Conservation (phyloP, 2,113 vertebrate species). For the Malurus cyaneus region DNA sequence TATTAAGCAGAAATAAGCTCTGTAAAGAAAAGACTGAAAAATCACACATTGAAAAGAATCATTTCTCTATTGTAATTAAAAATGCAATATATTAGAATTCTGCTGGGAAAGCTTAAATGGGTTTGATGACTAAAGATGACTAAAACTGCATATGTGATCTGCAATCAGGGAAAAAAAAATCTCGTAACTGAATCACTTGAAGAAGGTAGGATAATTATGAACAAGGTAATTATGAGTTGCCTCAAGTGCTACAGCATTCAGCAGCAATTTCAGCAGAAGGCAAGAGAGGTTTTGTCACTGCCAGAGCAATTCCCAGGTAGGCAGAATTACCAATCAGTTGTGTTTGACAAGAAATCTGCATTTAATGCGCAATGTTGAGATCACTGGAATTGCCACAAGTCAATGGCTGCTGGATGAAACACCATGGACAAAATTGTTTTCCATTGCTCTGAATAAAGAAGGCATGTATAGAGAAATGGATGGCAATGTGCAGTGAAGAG, state of each 20-base stretch:
- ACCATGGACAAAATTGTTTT: background rate
- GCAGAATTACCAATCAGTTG: background rate
- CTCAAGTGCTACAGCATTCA: background rate
- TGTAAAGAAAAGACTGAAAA: background rate
- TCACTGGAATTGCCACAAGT: background rate
- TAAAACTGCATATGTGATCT: background rate
- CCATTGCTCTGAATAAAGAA: background rate
- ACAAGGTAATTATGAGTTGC: background rate
- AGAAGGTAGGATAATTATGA: background rate
- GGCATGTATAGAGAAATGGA: background rate
- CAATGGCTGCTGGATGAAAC: background rate
- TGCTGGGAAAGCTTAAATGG: background rate
- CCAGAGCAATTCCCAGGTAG: background rate
- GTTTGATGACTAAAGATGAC: background rate
- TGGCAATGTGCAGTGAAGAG: background rate
- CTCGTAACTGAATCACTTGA: background rate
- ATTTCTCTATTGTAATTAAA: conserved; percentile 18
- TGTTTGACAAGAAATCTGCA: background rate
- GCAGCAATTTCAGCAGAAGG: background rate
- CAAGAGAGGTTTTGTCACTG: background rate
- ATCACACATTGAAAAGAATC: background rate
- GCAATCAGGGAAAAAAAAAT: background rate
- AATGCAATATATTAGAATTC: background rate
- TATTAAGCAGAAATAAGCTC: background rate
- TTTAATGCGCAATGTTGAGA: background rate